Percentiles rank a stretch among this genome's conserved stretches.
Evolutionary conservation across 2,113 vertebrate genomes (phyloP).

Genomic region (Pollimyrus isidori): DNA sequence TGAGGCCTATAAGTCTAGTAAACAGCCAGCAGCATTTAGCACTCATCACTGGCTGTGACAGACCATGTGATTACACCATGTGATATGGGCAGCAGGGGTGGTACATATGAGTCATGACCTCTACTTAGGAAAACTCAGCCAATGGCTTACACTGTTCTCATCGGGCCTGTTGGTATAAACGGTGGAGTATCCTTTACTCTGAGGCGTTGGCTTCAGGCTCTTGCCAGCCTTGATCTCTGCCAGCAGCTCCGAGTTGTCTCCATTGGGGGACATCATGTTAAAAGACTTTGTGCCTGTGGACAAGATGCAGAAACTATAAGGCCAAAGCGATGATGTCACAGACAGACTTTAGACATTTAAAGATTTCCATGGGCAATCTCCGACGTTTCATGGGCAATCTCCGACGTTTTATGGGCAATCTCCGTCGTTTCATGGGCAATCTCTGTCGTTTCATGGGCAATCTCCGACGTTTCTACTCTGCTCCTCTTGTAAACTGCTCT

Average conservation of each 20-base stretch:
- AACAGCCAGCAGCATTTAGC: background rate
- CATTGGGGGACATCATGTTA: conserved; percentile 99
- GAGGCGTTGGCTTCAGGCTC: conserved; percentile 87
- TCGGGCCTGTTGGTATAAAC: conserved; percentile 74
- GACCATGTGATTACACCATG: background rate
- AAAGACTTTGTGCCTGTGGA: conserved; percentile 88
- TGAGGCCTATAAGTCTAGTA: background rate
- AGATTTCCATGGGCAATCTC: background rate
- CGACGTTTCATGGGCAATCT: no score
- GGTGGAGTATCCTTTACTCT: conserved; percentile 88
- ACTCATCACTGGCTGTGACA: background rate
- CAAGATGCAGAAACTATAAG: conserved; percentile 11
- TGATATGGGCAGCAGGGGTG: background rate
- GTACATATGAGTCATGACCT: background rate
- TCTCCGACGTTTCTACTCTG: background rate
- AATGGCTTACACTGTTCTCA: conserved; percentile 63
- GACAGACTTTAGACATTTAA: background rate
- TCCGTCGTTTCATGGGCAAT: no score
- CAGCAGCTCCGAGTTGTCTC: conserved; percentile 92
- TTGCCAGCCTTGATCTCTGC: conserved; percentile 97
- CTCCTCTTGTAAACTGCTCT: background rate
- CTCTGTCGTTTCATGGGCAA: background rate
- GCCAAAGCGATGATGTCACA: background rate
- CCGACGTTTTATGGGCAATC: no score
- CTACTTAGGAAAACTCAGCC: background rate